Base-by-base conservation (phyloP, 2,888 invertebrate species). In the Hipparchia sbordonii region DNA sequence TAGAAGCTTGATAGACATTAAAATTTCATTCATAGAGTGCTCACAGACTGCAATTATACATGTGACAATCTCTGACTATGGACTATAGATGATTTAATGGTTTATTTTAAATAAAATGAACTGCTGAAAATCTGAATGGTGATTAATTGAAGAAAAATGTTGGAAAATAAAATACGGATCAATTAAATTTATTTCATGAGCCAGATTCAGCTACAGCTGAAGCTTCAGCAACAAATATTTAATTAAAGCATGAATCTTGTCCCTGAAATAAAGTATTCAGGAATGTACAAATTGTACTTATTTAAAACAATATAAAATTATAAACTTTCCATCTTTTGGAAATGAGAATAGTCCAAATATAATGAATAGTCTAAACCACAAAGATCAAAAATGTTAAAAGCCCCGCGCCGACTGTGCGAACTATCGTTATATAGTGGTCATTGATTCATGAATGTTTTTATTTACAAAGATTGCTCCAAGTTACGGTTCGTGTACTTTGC, bases 351-450 rank as follows among this genome's bases (percentile, higher is more conserved):
- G 39, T 39, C 39, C 39, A 39, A 39, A 13, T 9, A 23, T 23
- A 23, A 23, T 23, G 51, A 65, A 63, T 51, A 63, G 63, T 51
- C 63, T 46, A n/a, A 13, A 46, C 9, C 5, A 10, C 52, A 1
- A 33, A 62, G 12, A 2, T 51, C 33, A 48, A 48, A n/a, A 67
- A 10, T 69, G 51, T 13, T 63, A 23, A 51, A 6, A 70, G 70
- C 56, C 70, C 10, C 10, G 62, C 45, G 56, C 62, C 13, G 62
- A 70, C 70, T 46, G 23, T 45, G 56, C 63, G 62, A 70, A 70
- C 70, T 70, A 70, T 70, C 70, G 70, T 70, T 70, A 70, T 52
- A 13, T 70, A 23, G 8, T 70, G 13, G 51, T 52, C n/a, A 13
- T 54, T 45, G 13, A 23, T 39, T 65, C 23, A n/a, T 60, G 39